A percentile compares a stretch with the other conserved stretches of the same genome.
These are phyloP conservation scores for Miichthys miiuy DNA, from an alignment of 2,797 vertebrate species.

Conservation along the genomic window DNA sequence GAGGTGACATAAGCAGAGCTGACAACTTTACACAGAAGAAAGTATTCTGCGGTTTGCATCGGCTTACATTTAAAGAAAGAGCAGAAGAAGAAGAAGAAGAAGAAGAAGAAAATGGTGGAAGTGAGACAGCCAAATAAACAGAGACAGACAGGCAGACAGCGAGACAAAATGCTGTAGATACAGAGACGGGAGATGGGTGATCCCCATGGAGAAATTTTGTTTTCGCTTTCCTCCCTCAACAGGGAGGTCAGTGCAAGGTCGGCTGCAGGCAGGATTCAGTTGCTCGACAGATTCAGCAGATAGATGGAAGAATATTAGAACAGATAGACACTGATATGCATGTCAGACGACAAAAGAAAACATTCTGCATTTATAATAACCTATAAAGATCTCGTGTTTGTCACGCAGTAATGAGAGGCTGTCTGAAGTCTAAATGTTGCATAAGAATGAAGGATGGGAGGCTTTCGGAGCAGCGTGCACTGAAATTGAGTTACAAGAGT, in stretches of 20 bases:
- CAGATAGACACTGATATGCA: neutral
- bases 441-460: neutral
- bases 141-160: neutral
- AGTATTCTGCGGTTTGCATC: neutral
- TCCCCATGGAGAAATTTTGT: constrained; percentile 19
- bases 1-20: constrained; percentile 4
- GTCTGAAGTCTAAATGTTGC: constrained; percentile 32
- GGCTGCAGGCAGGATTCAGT: constrained; percentile 2
- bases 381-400: neutral
- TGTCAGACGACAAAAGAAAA: neutral
- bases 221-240: neutral
- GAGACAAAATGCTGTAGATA: neutral
- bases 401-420: constrained; percentile 6
- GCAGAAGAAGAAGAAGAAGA: neutral
- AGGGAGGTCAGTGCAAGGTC: constrained; percentile 31
- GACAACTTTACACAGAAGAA: constrained; percentile 35
- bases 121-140: neutral
- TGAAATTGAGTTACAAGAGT: constrained; percentile 38
- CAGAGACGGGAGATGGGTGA: constrained; percentile 4
- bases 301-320: neutral
- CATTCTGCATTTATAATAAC: neutral
- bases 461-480: neutral
- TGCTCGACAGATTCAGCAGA: neutral
- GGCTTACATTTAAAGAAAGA: neutral
- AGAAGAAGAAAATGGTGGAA: neutral